Evolutionary conservation across 92 coral and sea anemone genomes (phyloP).

Genomic region (Bergia sp.): DNA sequence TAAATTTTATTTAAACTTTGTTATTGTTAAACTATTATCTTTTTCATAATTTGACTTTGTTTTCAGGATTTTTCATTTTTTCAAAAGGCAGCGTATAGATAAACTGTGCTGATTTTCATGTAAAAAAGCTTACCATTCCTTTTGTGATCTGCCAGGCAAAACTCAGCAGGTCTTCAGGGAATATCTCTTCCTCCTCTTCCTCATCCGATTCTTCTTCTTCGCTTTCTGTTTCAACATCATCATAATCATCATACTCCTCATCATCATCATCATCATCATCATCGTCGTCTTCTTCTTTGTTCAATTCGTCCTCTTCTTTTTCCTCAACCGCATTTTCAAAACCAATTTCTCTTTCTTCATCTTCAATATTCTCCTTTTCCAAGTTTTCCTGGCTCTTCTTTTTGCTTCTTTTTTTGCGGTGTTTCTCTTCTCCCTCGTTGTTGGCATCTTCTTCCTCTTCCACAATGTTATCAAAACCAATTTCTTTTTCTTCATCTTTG

Average conservation of each 20-base stretch:
- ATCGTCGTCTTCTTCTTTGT: neutral
- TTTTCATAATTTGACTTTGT: neutral
- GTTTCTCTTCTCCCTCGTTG: neutral
- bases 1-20: neutral
- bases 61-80: neutral
- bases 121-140: slow-evolving; percentile 13
- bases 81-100: too few relatives aligned
- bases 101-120: neutral
- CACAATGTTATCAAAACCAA: neutral
- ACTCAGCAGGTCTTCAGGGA: neutral
- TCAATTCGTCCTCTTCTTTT: neutral
- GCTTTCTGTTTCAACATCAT: neutral
- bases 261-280: neutral
- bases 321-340: slow-evolving; percentile 1
- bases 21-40: too few relatives aligned
- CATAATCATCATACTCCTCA: slow-evolving; percentile 24
- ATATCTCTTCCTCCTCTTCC: neutral
- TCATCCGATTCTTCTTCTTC: neutral
- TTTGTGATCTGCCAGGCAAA: slow-evolving; percentile 16
- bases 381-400: neutral
- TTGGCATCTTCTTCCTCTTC: neutral
- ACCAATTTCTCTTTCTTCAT: neutral
- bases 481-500: neutral
- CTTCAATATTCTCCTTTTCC: neutral
- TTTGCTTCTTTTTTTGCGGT: neutral